Conservation (phyloP, 64 coral and sea anemone genomes). For the Catalaphyllia jardinei region DNA sequence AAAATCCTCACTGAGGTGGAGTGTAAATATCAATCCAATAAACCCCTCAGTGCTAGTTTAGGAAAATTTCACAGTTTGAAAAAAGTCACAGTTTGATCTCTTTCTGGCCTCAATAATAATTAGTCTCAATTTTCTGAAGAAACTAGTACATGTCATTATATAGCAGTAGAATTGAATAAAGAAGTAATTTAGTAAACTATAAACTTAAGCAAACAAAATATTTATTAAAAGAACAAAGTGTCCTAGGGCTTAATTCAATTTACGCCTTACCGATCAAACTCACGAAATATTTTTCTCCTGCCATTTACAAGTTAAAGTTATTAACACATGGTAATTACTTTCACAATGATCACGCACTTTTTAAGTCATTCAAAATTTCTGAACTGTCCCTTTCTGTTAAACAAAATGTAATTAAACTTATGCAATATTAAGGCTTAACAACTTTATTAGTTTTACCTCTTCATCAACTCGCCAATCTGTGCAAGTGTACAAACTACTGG, state of each 20-base stretch:
- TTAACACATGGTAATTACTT: too few relatives aligned
- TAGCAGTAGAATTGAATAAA: too few relatives aligned
- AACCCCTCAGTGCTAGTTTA: too few relatives aligned
- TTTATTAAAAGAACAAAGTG: background rate
- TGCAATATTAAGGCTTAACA: background rate
- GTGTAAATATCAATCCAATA: too few relatives aligned
- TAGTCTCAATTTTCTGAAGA: too few relatives aligned
- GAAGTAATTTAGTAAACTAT: too few relatives aligned
- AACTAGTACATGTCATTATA: too few relatives aligned
- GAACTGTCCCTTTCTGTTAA: background rate
- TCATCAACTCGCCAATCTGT: slow-evolving; percentile 44
- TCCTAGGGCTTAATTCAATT: background rate
- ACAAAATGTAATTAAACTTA: background rate
- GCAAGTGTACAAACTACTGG: slow-evolving; percentile 91
- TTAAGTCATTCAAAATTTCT: background rate
- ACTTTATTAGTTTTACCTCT: background rate
- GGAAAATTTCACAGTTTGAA: background rate
- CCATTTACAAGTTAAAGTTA: background rate
- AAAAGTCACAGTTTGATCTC: background rate
- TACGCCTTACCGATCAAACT: background rate
- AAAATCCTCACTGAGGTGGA: too few relatives aligned
- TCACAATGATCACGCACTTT: background rate
- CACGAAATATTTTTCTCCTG: background rate
- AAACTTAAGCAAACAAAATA: background rate
- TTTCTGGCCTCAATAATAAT: background rate